These are phyloP conservation scores for Ganaspis brasiliensis DNA, from an alignment of 2,888 invertebrate species.

Conservation along the genomic window DNA sequence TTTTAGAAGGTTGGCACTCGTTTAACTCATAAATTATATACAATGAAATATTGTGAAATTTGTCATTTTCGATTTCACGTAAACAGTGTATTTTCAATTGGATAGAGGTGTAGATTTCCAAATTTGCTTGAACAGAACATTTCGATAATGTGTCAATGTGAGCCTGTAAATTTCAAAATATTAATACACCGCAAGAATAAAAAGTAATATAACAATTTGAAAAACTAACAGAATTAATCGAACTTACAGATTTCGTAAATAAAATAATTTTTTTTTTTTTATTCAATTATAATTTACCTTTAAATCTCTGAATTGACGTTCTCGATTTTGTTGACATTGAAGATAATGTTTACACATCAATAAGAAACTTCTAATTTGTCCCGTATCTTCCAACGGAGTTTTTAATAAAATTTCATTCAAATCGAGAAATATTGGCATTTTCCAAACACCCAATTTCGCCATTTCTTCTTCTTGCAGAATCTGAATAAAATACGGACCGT, in stretches of 20 bases:
- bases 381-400: conserved; percentile 49
- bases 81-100: conserved; percentile 48
- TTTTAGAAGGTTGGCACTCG: conserved; percentile 50
- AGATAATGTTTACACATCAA: conserved; percentile 56
- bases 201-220: neutral
- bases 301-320: conserved; percentile 53
- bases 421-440: conserved; percentile 59
- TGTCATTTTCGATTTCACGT: neutral
- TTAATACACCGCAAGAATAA: neutral
- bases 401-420: conserved; percentile 48
- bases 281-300: no score
- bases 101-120: conserved; percentile 49
- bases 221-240: no score
- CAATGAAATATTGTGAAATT: conserved; percentile 44
- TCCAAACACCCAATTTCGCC: conserved; percentile 56
- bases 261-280: no score
- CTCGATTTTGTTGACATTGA: conserved; percentile 55
- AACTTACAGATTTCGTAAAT: no score
- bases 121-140: conserved; percentile 46
- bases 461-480: conserved; percentile 44
- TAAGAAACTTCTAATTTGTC: conserved; percentile 53
- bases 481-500: conserved; percentile 51
- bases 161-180: conserved; percentile 6
- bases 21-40: conserved; percentile 54
- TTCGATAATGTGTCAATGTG: conserved; percentile 1